Evolutionary conservation across 2,888 invertebrate species (phyloP).

Genomic region (Tuberolachnus salignus): DNA sequence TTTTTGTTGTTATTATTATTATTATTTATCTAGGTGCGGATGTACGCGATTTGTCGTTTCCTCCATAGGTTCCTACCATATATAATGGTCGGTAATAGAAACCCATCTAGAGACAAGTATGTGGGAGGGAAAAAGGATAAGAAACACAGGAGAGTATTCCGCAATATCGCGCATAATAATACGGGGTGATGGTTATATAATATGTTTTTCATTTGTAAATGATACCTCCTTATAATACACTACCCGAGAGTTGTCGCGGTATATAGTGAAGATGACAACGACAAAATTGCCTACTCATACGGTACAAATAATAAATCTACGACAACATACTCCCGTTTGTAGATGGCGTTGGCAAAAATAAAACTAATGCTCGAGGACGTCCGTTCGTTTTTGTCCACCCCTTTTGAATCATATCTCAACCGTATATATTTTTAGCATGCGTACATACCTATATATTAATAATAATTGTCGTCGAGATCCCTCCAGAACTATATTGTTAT

Average conservation of each 20-base stretch:
- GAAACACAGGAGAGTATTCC: conserved; percentile 2
- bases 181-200: background rate
- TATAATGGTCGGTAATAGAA: background rate
- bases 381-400: background rate
- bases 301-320: conserved; percentile 25
- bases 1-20: too few relatives aligned
- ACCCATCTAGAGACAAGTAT: background rate
- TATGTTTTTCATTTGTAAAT: conserved; percentile 35
- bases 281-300: conserved; percentile 30
- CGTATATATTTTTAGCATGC: background rate
- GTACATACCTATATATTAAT: conserved; percentile 3
- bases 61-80: background rate
- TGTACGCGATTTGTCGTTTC: conserved; percentile 18
- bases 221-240: background rate
- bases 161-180: background rate
- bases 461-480: background rate
- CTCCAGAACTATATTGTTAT: too few relatives aligned
- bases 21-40: background rate
- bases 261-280: conserved; percentile 16
- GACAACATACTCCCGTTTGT: background rate
- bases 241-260: conserved; percentile 8
- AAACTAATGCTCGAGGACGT: conserved; percentile 4
- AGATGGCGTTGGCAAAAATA: conserved; percentile 16
- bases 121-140: background rate
- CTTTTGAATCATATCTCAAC: conserved; percentile 29